Evolutionary conservation across 2,888 invertebrate genomes (phyloP).

Genomic region (Eupithecia subumbrata): DNA sequence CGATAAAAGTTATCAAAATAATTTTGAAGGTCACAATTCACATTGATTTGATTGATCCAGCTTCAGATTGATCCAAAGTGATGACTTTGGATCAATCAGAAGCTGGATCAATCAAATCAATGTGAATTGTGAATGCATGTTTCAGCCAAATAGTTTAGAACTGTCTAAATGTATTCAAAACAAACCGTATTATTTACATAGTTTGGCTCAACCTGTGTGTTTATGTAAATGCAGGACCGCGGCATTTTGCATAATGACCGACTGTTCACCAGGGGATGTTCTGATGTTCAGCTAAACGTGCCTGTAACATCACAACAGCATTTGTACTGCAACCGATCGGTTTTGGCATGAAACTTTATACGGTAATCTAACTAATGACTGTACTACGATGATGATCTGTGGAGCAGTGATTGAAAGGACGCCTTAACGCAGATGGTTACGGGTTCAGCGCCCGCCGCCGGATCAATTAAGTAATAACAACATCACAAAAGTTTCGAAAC

Average conservation of each 20-base stretch:
- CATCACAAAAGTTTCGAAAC: not conserved
- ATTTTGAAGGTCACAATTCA: not conserved
- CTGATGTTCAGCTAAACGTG: constrained; percentile 44
- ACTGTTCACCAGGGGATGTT: constrained; percentile 51
- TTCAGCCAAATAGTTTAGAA: not conserved
- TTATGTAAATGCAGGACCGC: constrained; percentile 50
- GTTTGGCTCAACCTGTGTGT: constrained; percentile 39
- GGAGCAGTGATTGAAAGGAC: not conserved
- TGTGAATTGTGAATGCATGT: not conserved
- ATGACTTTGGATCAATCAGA: not conserved
- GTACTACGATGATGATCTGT: not conserved
- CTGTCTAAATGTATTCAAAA: not conserved
- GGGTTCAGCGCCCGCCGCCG: not conserved
- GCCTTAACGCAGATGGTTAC: not conserved
- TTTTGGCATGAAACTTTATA: constrained; percentile 6
- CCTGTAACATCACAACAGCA: constrained; percentile 12
- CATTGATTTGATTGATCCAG: too few relatives aligned
- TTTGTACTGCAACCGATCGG: constrained; percentile 12
- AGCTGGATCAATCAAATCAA: not conserved
- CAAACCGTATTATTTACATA: constrained; percentile 9
- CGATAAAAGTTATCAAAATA: not conserved
- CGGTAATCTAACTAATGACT: not conserved
- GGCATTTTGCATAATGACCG: constrained; percentile 54
- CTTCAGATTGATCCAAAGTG: too few relatives aligned
- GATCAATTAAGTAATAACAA: not conserved